These are phyloP conservation scores for Scortum barcoo DNA, from an alignment of 2,113 vertebrate genomes.

Conservation along the genomic window DNA sequence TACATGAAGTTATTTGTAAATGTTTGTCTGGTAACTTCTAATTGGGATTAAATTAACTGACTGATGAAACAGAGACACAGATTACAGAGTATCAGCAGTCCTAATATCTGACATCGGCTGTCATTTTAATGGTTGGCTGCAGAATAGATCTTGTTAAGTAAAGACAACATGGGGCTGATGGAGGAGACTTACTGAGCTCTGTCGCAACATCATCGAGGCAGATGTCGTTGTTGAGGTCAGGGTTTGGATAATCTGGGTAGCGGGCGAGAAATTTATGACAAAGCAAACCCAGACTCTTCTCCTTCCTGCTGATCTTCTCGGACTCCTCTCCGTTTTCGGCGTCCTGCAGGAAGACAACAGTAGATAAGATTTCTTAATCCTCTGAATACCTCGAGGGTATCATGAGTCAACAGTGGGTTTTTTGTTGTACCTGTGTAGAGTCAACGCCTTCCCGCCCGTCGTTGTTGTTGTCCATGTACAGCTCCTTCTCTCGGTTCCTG, in stretches of 20 bases:
- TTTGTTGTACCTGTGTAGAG: conserved; percentile 84
- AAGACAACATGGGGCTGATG: neutral
- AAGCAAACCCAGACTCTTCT: conserved; percentile 95
- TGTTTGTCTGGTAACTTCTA: no score
- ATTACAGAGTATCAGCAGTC: neutral
- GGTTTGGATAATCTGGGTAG: conserved; percentile 91
- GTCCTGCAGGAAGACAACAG: conserved; percentile 80
- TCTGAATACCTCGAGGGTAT: rapidly evolving
- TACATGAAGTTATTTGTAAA: no score
- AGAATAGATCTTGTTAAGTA: neutral
- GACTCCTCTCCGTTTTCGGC: conserved; percentile 89
- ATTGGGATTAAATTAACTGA: no score
- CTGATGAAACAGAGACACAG: no score
- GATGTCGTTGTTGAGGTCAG: conserved; percentile 89
- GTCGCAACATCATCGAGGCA: conserved; percentile 95
- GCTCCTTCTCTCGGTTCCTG: conserved; percentile 91
- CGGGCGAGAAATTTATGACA: conserved; percentile 95
- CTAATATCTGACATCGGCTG: neutral
- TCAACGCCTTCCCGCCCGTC: conserved; percentile 80
- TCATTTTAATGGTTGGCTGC: neutral
- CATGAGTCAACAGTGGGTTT: neutral
- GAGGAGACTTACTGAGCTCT: conserved; percentile 90
- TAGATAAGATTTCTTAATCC: neutral
- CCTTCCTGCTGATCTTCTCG: conserved; percentile 93
- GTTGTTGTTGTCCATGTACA: conserved; percentile 66